These are phyloP conservation scores for Xestia rhomboidea DNA, from an alignment of 2,888 invertebrate species.

Conservation along the genomic window DNA sequence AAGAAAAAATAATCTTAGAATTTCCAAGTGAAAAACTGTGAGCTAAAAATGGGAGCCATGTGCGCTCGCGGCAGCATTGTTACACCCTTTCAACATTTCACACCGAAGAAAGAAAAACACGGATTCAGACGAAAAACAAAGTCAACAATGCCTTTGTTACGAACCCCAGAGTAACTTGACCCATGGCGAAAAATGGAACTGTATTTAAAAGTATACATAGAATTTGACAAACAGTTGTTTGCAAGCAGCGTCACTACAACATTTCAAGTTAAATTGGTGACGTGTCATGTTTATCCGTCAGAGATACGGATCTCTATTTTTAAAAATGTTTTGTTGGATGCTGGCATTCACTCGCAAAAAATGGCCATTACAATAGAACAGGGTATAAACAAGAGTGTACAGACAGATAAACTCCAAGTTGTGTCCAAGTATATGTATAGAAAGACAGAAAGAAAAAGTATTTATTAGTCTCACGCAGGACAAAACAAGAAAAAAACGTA, in stretches of 20 bases:
- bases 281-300: conserved; percentile 34
- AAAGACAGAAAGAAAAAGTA: no score
- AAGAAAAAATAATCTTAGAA: conserved; percentile 35
- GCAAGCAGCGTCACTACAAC: background rate
- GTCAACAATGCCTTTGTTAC: conserved; percentile 70
- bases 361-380: background rate
- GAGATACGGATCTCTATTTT: conserved; percentile 43
- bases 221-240: conserved; percentile 7
- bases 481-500: no score
- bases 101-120: conserved; percentile 68
- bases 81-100: conserved; percentile 59
- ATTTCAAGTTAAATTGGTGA: conserved; percentile 19
- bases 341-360: conserved; percentile 14
- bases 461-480: no score
- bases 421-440: no score
- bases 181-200: conserved; percentile 35
- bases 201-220: conserved; percentile 2
- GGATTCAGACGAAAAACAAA: conserved; percentile 66
- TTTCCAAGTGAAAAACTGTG: conserved; percentile 42
- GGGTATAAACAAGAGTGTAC: conserved; percentile 6
- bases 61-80: conserved; percentile 56
- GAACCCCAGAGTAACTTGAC: conserved; percentile 29
- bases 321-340: conserved; percentile 45
- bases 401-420: background rate
- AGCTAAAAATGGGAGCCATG: conserved; percentile 49